Evolutionary conservation across 2,113 vertebrate genomes (phyloP).

Genomic region (Oreochromis aureus): DNA sequence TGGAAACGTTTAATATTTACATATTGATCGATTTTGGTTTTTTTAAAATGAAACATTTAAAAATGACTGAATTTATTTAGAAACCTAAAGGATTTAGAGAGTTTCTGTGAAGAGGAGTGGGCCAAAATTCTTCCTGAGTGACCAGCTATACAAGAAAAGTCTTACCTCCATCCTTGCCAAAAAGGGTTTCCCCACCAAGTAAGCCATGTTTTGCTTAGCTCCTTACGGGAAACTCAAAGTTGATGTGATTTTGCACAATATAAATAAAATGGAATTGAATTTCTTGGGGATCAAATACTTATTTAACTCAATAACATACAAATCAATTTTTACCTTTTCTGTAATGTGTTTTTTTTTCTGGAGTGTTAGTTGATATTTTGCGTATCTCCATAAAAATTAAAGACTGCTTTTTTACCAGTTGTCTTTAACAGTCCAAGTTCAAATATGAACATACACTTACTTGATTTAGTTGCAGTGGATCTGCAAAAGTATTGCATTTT

Average conservation of each 20-base stretch:
- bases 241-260: not conserved
- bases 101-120: not conserved
- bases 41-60: not conserved
- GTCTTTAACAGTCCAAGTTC: not conserved
- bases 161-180: not conserved
- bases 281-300: not conserved
- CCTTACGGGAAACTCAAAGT: not conserved
- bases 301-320: not conserved
- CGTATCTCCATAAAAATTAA: not conserved
- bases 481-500: not conserved
- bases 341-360: not conserved
- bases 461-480: not conserved
- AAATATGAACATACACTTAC: not conserved
- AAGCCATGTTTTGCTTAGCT: not conserved
- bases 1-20: not conserved
- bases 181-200: not conserved
- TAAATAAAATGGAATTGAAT: not conserved
- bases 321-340: not conserved
- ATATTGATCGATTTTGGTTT: accelerated
- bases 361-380: not conserved
- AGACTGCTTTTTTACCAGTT: not conserved
- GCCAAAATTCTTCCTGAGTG: not conserved
- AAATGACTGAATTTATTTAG: not conserved
- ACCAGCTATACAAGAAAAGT: not conserved
- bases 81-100: not conserved